A percentile compares a stretch with the other conserved stretches of the same genome.
phyloP scores from a whole-genome alignment of 2,797 vertebrate genomes.

The Neopelma chrysocephalum region DNA sequence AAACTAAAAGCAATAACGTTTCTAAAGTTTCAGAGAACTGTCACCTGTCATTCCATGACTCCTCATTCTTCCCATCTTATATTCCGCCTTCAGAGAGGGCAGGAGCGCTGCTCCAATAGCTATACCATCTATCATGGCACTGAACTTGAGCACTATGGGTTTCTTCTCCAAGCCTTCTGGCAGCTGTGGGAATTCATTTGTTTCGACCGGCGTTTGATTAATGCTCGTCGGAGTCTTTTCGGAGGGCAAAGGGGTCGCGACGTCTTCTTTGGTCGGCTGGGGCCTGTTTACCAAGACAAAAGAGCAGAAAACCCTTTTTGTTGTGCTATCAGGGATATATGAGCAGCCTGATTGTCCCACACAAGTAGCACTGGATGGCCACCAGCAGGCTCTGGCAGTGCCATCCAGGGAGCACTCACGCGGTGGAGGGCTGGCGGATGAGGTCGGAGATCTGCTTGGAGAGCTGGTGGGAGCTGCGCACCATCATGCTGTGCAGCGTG shows the following conservation, averaged over 20 bases:
- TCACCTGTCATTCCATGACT: conserved; percentile 97
- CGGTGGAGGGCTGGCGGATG: conserved; percentile 90
- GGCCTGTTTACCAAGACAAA: conserved; percentile 75
- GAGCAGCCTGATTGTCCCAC: background rate
- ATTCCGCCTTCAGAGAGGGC: conserved; percentile 96
- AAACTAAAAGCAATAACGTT: background rate
- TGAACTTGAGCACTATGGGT: conserved; percentile 97
- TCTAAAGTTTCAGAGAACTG: background rate
- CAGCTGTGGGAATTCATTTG: conserved; percentile 96
- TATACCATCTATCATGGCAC: conserved; percentile 96
- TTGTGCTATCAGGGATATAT: accelerated
- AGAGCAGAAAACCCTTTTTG: background rate
- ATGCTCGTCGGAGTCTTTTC: conserved; percentile 91
- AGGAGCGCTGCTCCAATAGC: conserved; percentile 94
- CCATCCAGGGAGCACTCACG: conserved; percentile 71
- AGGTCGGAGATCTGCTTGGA: conserved; percentile 99
- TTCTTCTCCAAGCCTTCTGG: conserved; percentile 98
- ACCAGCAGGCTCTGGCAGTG: accelerated
- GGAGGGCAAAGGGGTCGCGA: conserved; percentile 88
- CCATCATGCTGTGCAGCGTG: conserved; percentile 99
- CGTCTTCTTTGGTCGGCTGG: conserved; percentile 88
- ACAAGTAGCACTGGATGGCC: background rate
- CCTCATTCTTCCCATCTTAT: conserved; percentile 98
- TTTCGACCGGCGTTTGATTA: conserved; percentile 95
- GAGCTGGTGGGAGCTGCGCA: conserved; percentile 98